Evolutionary conservation across 2,888 invertebrate species (phyloP).

Genomic region (Drosophila mulleri): DNA sequence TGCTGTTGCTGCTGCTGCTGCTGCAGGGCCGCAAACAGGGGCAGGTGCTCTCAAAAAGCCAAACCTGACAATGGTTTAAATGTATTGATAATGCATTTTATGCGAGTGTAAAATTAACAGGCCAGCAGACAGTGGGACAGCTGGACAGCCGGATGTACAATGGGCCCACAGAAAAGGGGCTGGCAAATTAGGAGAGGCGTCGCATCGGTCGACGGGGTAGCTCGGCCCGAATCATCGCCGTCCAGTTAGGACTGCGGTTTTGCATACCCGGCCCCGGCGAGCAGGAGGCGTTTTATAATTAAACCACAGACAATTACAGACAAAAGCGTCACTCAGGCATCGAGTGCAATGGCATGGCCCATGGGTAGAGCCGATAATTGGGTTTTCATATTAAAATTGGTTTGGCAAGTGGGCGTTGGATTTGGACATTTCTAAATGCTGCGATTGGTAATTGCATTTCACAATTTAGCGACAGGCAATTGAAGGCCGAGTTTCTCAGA

Average conservation of each 20-base stretch:
- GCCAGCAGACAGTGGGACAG: constrained; percentile 28
- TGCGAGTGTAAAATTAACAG: constrained; percentile 76
- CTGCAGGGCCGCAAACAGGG: neutral
- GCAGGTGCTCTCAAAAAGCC: constrained; percentile 27
- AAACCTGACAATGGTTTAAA: constrained; percentile 78
- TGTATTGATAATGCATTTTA: constrained; percentile 81
- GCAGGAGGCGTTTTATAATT: constrained; percentile 80
- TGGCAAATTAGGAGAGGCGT: constrained; percentile 63
- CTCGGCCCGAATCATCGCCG: constrained; percentile 24
- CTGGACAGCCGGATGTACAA: neutral
- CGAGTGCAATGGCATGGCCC: constrained; percentile 27
- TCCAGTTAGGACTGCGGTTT: constrained; percentile 65
- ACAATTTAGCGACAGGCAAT: constrained; percentile 70
- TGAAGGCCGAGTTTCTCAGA: constrained; percentile 52
- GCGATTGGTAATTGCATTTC: constrained; percentile 73
- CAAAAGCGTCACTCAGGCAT: constrained; percentile 76
- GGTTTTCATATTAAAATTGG: constrained; percentile 75
- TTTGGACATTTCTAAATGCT: constrained; percentile 43
- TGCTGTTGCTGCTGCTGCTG: neutral
- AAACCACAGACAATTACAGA: constrained; percentile 82
- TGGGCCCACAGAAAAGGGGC: constrained; percentile 15
- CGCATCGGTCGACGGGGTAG: constrained; percentile 20
- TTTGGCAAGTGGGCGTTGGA: constrained; percentile 50
- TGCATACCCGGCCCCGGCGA: constrained; percentile 51
- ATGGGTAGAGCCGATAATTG: constrained; percentile 71